A percentile compares a stretch with the other conserved stretches of the same genome.
These are phyloP conservation scores for Eristalis intricaria DNA, from an alignment of 2,888 invertebrate genomes.

Conservation along the genomic window DNA sequence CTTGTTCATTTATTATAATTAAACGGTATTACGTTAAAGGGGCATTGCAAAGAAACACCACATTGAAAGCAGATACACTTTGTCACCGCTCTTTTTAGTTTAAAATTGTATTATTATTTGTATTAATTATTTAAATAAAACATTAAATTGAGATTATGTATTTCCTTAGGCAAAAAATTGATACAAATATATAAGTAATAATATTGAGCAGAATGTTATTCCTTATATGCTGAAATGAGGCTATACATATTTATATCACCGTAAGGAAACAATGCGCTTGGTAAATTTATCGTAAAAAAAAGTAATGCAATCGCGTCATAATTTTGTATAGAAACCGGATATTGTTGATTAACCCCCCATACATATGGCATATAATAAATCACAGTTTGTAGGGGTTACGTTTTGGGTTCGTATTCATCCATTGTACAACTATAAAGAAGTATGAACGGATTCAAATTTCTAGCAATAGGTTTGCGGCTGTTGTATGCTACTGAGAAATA, in stretches of 20 bases:
- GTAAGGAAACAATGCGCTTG: background rate
- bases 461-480: slow-evolving; percentile 31
- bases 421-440: slow-evolving; percentile 45
- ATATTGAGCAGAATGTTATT: too few relatives aligned
- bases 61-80: too few relatives aligned
- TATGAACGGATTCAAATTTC: slow-evolving; percentile 23
- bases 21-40: too few relatives aligned
- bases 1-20: too few relatives aligned
- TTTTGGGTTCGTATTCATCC: slow-evolving; percentile 41
- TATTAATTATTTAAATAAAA: too few relatives aligned
- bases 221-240: too few relatives aligned
- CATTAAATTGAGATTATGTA: too few relatives aligned
- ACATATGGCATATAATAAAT: slow-evolving; percentile 61
- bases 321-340: slow-evolving; percentile 67
- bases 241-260: background rate
- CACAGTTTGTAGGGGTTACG: slow-evolving; percentile 65
- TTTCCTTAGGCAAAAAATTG: too few relatives aligned
- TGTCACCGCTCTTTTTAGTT: too few relatives aligned
- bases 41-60: too few relatives aligned
- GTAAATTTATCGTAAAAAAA: slow-evolving; percentile 15
- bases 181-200: too few relatives aligned
- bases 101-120: too few relatives aligned
- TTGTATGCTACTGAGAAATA: slow-evolving; percentile 37
- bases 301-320: slow-evolving; percentile 64
- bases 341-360: slow-evolving; percentile 71